phyloP scores from a whole-genome alignment of 2,113 vertebrate species.

The Platycercus adscitus region DNA sequence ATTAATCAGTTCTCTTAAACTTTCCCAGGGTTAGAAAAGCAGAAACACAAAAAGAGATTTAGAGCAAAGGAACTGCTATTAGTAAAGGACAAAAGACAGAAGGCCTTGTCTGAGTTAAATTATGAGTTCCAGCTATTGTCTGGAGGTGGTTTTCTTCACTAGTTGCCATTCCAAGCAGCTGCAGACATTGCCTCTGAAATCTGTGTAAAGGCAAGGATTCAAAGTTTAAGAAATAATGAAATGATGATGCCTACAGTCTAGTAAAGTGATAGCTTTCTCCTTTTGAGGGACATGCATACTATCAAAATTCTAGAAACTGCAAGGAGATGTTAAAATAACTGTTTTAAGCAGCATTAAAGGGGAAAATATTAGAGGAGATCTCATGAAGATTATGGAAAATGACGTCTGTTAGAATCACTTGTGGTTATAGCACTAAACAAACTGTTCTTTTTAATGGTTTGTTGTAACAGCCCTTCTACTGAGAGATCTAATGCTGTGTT shows the following conservation, averaged over 20 bases:
- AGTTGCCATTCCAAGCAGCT: background rate
- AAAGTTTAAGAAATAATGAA: slow-evolving; percentile 22
- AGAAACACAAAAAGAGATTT: background rate
- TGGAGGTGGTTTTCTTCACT: background rate
- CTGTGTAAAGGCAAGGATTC: background rate
- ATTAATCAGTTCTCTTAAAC: background rate
- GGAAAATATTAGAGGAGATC: background rate
- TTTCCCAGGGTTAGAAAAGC: background rate
- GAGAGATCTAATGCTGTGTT: background rate
- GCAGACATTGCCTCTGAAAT: background rate
- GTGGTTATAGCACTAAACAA: background rate
- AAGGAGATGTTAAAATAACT: background rate
- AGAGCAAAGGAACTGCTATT: background rate
- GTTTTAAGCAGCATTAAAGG: background rate
- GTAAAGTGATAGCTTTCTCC: background rate
- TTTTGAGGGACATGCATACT: background rate
- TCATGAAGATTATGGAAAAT: background rate
- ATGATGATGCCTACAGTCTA: background rate
- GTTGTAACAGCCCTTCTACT: background rate
- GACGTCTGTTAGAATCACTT: background rate
- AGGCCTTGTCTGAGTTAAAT: background rate
- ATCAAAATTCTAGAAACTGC: background rate
- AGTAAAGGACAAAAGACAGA: background rate
- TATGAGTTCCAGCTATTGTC: background rate
- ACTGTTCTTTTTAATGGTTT: background rate